phyloP scores from a whole-genome alignment of 1,140 invertebrate genomes.

The Drosophila grimshawi region DNA sequence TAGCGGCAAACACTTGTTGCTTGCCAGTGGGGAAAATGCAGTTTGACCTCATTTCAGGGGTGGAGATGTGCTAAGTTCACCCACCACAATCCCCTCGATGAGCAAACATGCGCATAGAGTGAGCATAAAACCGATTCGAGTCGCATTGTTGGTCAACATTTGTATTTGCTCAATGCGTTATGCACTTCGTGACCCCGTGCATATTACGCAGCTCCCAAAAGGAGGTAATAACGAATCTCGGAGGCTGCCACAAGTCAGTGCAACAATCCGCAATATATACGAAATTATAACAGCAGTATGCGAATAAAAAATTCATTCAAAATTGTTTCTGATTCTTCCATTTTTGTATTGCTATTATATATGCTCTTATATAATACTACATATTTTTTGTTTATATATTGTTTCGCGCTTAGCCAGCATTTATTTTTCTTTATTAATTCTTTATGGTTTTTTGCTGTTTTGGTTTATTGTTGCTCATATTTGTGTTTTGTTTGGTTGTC shows the following conservation, averaged over 20 bases:
- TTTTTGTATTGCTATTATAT: too few relatives aligned
- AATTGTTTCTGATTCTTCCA: not conserved
- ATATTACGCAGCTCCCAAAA: slow-evolving; percentile 8
- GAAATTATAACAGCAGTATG: not conserved
- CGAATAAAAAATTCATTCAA: not conserved
- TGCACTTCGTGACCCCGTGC: slow-evolving; percentile 51
- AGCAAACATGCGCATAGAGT: slow-evolving; percentile 34
- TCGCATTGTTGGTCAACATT: slow-evolving; percentile 54
- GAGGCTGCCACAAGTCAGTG: not conserved
- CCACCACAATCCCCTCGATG: not conserved
- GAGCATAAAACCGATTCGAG: slow-evolving; percentile 31
- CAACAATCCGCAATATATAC: slow-evolving; percentile 2
- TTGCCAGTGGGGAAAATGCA: slow-evolving; percentile 15
- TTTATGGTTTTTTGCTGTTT: not conserved
- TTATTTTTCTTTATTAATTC: not conserved
- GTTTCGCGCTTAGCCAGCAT: not conserved
- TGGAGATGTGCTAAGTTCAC: not conserved
- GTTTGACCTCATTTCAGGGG: not conserved
- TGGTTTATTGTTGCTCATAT: slow-evolving; percentile 9
- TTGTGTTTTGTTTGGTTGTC: slow-evolving; percentile 22
- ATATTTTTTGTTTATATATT: not conserved
- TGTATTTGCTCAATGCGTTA: slow-evolving; percentile 60
- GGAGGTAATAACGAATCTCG: slow-evolving; percentile 2
- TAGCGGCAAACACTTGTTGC: slow-evolving; percentile 70
- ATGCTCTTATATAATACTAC: not conserved